Conservation (phyloP, 2,888 invertebrate genomes). For the Philaethria dido region DNA sequence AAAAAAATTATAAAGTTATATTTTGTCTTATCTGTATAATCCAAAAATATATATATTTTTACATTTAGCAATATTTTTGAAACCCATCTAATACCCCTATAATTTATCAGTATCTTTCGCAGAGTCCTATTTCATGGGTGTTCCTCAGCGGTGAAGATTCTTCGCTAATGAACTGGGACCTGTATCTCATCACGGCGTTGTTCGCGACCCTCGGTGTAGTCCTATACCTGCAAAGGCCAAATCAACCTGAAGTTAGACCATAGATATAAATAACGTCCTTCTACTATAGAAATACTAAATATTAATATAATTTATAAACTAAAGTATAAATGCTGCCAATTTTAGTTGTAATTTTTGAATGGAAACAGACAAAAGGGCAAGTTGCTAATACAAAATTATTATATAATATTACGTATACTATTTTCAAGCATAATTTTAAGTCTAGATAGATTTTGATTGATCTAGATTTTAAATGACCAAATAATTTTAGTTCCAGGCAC, state of each 20-base stretch:
- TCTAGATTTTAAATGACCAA: neutral
- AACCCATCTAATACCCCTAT: conserved; percentile 4
- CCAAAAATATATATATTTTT: too few species aligned
- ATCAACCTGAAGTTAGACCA: neutral
- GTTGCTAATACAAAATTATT: conserved; percentile 7
- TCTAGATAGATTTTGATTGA: neutral
- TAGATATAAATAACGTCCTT: conserved; percentile 3
- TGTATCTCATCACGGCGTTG: conserved; percentile 93
- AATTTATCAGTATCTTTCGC: conserved; percentile 64
- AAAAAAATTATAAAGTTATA: too few species aligned
- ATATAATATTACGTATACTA: neutral
- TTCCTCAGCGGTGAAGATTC: conserved; percentile 87
- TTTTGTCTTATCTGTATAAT: too few species aligned
- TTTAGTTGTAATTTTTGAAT: neutral
- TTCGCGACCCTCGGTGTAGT: conserved; percentile 92
- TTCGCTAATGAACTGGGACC: conserved; percentile 95
- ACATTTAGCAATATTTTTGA: neutral
- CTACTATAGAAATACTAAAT: neutral
- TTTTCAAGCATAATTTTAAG: neutral
- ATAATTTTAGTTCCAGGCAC: conserved; percentile 1
- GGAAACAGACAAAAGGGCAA: neutral
- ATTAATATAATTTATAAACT: neutral
- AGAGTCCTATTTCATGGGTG: conserved; percentile 86
- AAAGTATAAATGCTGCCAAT: neutral
- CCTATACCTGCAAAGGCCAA: conserved; percentile 86